These are phyloP conservation scores for Acrocephalus arundinaceus DNA, from an alignment of 2,113 vertebrate species.

Conservation along the genomic window DNA sequence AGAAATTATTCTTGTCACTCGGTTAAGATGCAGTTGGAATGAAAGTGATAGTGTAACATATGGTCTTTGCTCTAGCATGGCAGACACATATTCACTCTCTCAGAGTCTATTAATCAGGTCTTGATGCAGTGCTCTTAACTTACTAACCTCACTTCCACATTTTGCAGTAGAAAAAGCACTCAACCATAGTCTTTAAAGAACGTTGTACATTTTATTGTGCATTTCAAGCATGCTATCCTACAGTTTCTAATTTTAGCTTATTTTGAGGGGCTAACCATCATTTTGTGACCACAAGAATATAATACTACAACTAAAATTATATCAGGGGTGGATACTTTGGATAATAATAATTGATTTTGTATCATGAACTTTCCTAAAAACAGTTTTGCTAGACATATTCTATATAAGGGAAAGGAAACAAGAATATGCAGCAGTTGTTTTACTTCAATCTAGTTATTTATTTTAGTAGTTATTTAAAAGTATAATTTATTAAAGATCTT, in stretches of 20 bases:
- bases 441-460: background rate
- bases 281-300: background rate
- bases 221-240: background rate
- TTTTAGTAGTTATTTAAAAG: background rate
- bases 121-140: slow-evolving; percentile 47
- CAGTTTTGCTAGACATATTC: background rate
- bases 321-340: background rate
- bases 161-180: background rate
- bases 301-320: background rate
- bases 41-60: slow-evolving; percentile 72
- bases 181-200: background rate
- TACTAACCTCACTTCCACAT: slow-evolving; percentile 23
- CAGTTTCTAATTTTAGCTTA: background rate
- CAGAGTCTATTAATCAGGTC: slow-evolving; percentile 73
- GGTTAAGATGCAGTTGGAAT: slow-evolving; percentile 58
- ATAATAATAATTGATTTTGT: background rate
- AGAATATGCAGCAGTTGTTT: background rate
- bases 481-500: background rate
- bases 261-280: background rate
- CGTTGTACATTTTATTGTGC: background rate
- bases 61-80: slow-evolving; percentile 67
- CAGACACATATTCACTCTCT: slow-evolving; percentile 65
- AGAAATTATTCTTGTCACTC: slow-evolving; percentile 68
- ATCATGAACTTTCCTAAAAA: background rate
- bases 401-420: background rate